Evolutionary conservation across 2,888 invertebrate species (phyloP).

Genomic region (Tyria jacobaeae): DNA sequence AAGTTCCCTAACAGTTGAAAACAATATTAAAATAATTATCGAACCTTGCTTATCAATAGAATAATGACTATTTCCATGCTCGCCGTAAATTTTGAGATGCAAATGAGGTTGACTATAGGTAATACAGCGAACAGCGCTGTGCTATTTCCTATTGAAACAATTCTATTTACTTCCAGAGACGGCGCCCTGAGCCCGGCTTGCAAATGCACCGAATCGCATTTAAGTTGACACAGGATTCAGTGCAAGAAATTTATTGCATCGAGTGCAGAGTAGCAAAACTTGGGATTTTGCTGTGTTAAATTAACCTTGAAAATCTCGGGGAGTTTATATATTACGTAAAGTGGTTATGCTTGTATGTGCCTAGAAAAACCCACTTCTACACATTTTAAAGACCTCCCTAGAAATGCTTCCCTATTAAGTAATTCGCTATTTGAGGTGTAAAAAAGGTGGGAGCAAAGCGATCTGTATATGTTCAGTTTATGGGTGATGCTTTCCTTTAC

Average conservation of each 20-base stretch:
- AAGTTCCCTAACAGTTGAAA: neutral
- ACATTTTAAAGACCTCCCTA: too few species aligned
- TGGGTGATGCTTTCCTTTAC: too few species aligned
- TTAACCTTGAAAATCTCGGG: conserved; percentile 1
- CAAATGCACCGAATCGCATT: conserved; percentile 71
- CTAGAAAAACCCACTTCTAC: too few species aligned
- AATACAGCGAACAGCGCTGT: conserved; percentile 32
- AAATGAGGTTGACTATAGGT: conserved; percentile 42
- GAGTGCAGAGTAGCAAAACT: conserved; percentile 35
- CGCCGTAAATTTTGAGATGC: conserved; percentile 38
- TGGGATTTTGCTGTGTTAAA: conserved; percentile 11
- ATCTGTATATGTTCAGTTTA: too few species aligned
- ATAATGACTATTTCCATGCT: conserved; percentile 18
- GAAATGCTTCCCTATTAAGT: too few species aligned
- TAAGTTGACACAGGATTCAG: conserved; percentile 68
- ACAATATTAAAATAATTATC: neutral
- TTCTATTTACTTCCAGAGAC: conserved; percentile 67
- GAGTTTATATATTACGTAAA: neutral
- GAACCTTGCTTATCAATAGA: conserved; percentile 9
- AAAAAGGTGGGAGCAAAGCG: too few species aligned
- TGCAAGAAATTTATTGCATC: conserved; percentile 73
- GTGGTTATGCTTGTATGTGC: too few species aligned
- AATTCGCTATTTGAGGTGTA: too few species aligned
- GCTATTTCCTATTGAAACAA: conserved; percentile 61
- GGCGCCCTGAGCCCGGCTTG: conserved; percentile 46